A percentile compares a stretch with the other conserved stretches of the same genome.
Evolutionary conservation across 2,797 vertebrate genomes (phyloP).

Genomic region (Lithobates pipiens): DNA sequence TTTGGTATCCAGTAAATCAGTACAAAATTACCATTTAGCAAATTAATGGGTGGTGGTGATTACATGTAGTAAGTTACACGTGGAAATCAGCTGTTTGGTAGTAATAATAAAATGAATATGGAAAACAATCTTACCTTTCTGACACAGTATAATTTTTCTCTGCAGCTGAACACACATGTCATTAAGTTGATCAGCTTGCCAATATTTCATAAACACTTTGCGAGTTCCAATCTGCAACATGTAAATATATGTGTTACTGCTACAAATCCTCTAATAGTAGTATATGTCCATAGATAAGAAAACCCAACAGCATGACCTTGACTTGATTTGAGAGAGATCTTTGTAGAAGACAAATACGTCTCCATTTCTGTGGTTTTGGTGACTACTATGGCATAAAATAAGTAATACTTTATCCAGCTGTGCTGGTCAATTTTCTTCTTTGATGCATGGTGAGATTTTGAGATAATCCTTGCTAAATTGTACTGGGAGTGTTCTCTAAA

Average conservation of each 20-base stretch:
- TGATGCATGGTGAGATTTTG: no score
- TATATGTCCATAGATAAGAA: not conserved
- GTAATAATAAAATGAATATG: not conserved
- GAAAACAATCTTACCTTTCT: conserved; percentile 85
- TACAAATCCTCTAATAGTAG: not conserved
- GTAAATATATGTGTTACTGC: not conserved
- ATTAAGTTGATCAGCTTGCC: conserved; percentile 92
- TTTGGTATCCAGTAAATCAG: not conserved
- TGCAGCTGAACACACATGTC: conserved; percentile 89
- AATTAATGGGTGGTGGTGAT: not conserved
- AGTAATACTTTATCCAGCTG: no score
- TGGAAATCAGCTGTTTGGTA: not conserved
- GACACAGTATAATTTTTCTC: conserved; percentile 91
- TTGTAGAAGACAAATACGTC: not conserved
- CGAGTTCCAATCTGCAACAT: conserved; percentile 85
- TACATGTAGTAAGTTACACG: not conserved
- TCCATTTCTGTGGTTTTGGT: no score
- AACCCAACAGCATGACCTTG: not conserved
- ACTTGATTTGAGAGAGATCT: no score
- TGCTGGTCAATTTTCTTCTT: no score
- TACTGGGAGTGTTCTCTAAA: no score
- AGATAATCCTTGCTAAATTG: no score
- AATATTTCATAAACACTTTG: conserved; percentile 94
- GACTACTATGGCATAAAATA: no score
- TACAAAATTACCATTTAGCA: not conserved